Percentiles rank a stretch among this genome's conserved stretches.
These are phyloP conservation scores for Zenarchopterus dispar DNA, from an alignment of 2,797 vertebrate species.

Conservation along the genomic window DNA sequence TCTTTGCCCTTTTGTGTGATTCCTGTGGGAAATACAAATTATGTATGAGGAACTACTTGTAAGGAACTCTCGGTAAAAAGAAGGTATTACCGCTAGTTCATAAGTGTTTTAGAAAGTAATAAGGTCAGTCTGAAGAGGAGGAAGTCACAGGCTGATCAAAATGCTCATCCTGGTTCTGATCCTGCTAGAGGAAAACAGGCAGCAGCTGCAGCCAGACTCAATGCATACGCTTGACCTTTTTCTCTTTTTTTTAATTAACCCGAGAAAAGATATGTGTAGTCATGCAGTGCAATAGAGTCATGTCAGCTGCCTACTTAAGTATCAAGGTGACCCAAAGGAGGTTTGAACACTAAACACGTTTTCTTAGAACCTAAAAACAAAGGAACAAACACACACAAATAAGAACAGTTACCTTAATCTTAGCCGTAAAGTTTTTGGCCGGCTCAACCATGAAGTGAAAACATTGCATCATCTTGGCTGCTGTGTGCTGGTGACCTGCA, in stretches of 20 bases:
- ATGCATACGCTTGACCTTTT: background rate
- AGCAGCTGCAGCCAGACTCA: constrained; percentile 9
- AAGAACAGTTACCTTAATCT: constrained; percentile 76
- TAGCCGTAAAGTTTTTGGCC: constrained; percentile 79
- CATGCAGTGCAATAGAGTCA: background rate
- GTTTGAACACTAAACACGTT: constrained; percentile 36
- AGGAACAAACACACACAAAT: no score
- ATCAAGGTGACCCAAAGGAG: constrained; percentile 33
- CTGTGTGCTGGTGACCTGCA: constrained; percentile 22
- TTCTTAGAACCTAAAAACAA: background rate
- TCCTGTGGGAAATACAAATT: constrained; percentile 64
- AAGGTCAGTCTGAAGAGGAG: constrained; percentile 30
- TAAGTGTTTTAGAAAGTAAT: constrained; percentile 27
- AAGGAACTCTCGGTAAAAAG: background rate
- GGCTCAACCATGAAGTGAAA: constrained; percentile 85
- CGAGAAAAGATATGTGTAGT: constrained; percentile 6
- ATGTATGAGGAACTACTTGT: constrained; percentile 4
- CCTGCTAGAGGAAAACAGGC: constrained; percentile 42
- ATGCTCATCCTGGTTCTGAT: constrained; percentile 57
- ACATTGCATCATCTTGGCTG: constrained; percentile 83
- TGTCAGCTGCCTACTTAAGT: constrained; percentile 12
- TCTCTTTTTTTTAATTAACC: constrained; percentile 8
- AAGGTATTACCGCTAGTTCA: constrained; percentile 13
- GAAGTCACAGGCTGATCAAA: constrained; percentile 52
- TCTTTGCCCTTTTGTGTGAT: constrained; percentile 71